Evolutionary conservation across 2,888 invertebrate species (phyloP).

Genomic region (Hetaerina titia): DNA sequence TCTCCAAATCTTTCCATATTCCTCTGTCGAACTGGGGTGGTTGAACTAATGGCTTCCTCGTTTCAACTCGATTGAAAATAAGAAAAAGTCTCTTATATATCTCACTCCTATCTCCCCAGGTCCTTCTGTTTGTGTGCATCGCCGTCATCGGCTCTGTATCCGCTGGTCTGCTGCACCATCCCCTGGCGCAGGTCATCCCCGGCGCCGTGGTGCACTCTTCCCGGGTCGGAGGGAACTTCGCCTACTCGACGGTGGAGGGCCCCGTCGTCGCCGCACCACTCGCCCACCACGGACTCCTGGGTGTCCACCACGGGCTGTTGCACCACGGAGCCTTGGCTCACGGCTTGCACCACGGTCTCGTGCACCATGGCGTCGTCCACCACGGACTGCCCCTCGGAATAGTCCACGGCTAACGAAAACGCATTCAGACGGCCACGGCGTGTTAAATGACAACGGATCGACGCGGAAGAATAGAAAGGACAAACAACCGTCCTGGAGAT

Average conservation of each 20-base stretch:
- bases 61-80: no score
- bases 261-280: neutral
- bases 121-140: neutral
- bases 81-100: no score
- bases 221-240: constrained; percentile 1
- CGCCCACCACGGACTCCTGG: neutral
- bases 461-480: no score
- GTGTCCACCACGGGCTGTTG: neutral
- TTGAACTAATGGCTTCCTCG: no score
- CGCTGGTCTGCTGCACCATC: neutral
- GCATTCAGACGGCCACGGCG: neutral
- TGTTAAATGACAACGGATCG: no score
- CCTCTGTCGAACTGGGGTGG: no score
- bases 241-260: constrained; percentile 26
- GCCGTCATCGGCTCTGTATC: neutral
- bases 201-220: neutral
- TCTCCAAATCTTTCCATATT: no score
- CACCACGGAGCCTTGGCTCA: neutral
- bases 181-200: neutral
- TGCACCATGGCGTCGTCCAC: neutral
- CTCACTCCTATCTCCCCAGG: neutral
- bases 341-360: neutral
- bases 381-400: neutral
- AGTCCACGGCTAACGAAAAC: neutral
- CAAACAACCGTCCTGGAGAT: no score